Conservation (phyloP, 2,113 vertebrate genomes). For the Microtus oregoni region DNA sequence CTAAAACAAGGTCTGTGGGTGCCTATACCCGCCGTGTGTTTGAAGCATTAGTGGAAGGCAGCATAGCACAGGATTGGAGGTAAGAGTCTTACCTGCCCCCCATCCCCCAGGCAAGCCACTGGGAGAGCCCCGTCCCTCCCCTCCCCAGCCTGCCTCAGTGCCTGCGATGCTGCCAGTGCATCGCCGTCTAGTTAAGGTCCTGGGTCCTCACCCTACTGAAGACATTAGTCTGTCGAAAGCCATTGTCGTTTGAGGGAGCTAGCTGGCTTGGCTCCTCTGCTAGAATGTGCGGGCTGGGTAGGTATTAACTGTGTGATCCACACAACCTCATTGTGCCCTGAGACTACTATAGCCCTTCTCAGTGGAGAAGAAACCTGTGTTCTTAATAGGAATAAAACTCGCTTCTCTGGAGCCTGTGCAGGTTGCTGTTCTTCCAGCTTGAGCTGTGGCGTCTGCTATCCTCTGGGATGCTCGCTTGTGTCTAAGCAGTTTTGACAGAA, state of each 20-base stretch:
- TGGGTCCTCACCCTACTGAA: background rate
- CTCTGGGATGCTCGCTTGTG: background rate
- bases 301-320: background rate
- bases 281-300: background rate
- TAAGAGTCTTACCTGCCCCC: background rate
- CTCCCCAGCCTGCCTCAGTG: conserved; percentile 66
- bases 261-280: conserved; percentile 44
- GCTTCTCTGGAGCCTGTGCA: conserved; percentile 49
- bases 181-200: background rate
- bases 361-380: background rate
- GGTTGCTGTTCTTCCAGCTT: background rate
- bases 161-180: conserved; percentile 61
- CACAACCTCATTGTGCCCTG: background rate
- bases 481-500: background rate
- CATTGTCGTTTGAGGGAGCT: background rate
- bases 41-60: background rate
- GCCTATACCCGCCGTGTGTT: background rate
- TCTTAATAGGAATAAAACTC: conserved; percentile 69
- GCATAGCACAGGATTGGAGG: background rate
- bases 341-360: conserved; percentile 24
- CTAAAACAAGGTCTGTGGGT: background rate
- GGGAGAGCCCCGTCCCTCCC: background rate
- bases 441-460: background rate
- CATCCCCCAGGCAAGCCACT: fast-evolving
- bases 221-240: background rate